Conservation (phyloP, 2,113 vertebrate species). For the Daphoenositta chrysoptera region DNA sequence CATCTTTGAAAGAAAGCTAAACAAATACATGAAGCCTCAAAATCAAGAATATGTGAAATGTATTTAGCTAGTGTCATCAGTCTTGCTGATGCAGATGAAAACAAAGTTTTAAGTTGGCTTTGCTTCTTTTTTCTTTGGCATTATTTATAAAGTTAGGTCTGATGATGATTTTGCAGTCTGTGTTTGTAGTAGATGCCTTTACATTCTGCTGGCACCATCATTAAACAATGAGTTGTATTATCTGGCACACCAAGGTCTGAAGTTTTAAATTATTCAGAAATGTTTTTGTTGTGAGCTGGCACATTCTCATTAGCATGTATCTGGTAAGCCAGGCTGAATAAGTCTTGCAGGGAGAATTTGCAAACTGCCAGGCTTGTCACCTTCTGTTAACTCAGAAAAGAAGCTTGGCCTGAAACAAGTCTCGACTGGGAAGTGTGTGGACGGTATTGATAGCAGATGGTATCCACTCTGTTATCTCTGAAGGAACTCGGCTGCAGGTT, state of each 20-base stretch:
- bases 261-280: slow-evolving; percentile 71
- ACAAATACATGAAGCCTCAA: not conserved
- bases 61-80: not conserved
- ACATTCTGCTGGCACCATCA: not conserved
- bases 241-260: slow-evolving; percentile 42
- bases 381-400: slow-evolving; percentile 75
- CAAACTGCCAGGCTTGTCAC: slow-evolving; percentile 78
- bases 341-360: slow-evolving; percentile 74
- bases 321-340: slow-evolving; percentile 70
- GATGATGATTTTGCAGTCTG: not conserved
- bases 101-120: not conserved
- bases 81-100: not conserved
- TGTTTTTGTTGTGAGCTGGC: slow-evolving; percentile 67
- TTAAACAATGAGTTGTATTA: slow-evolving; percentile 50
- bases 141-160: slow-evolving; percentile 33
- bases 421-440: slow-evolving; percentile 49
- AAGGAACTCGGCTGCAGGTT: not conserved
- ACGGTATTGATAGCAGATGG: slow-evolving; percentile 65
- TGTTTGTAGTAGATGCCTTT: not conserved
- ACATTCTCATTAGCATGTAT: slow-evolving; percentile 80
- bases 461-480: not conserved
- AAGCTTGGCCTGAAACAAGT: slow-evolving; percentile 63
- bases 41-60: not conserved
- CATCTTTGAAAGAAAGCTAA: not conserved
- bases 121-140: not conserved